Base-by-base conservation (phyloP, 2,113 vertebrate species). In the Sciurus niger region DNA sequence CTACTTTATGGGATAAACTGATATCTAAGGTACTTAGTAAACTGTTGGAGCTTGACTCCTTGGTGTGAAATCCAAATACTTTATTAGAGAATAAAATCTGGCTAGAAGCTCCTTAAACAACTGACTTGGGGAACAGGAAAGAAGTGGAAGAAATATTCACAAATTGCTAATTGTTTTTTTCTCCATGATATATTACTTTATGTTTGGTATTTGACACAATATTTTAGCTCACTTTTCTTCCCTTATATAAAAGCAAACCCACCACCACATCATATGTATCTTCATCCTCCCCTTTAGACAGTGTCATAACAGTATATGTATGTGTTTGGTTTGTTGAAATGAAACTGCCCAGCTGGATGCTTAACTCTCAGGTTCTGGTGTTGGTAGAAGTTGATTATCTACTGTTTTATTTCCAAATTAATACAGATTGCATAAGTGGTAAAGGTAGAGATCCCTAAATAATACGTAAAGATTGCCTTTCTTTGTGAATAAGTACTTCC, bases 321-420 rank as follows among this genome's bases (percentile, higher is more conserved):
- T 70, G 14, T 60, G 11, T 95, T 40, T 76, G 37, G 30, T 70
- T 73, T 95, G 28, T 73, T 79, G 40, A 92, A 90, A 46, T 92
- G 40, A 51, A 91, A 17, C 65, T 92, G n/a, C 46, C 25, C 34
- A 10, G 14, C 43, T 89, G 32, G 32, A 82, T 86, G 9, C 32
- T 40, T 88, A 11, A 67, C 34, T 90, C 80, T 90, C 79, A 73
- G 55, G 24, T 78, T 89, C 51, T 63, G 53, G 20, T 92, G 16
- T 76, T 86, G 12, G 48, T 58, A 48, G 5, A 92, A 22, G 10
- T 92, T 97, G 40, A 63, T 77, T 94, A 22, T 70, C 51, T 86
- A 18, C 30, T 93, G 11, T 89, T 73, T 93, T 95, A 60, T 95
- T 94, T 86, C 85, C 37, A 93, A 90, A 40, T 63, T 89, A 72